phyloP scores from a whole-genome alignment of 2,888 invertebrate genomes.

The Drosophila neoperkinsi region DNA sequence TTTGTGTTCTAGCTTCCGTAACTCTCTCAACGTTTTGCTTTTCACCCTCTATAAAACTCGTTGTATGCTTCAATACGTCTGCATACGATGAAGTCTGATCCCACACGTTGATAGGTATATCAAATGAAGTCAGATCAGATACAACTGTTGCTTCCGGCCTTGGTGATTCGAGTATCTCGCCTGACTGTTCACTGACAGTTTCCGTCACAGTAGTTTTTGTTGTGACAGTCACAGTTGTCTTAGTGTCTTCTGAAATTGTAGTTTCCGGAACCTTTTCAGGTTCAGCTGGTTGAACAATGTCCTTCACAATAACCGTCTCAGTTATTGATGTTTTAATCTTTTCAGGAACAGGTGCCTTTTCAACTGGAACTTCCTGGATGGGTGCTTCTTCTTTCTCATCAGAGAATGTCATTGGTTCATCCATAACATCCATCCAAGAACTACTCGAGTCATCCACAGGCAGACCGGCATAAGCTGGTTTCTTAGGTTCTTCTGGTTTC shows the following conservation, averaged over 20 bases:
- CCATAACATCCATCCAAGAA: constrained; percentile 81
- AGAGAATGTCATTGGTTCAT: constrained; percentile 77
- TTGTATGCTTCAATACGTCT: constrained; percentile 64
- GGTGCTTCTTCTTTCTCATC: constrained; percentile 50
- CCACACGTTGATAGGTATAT: constrained; percentile 32
- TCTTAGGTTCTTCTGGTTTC: constrained; percentile 58
- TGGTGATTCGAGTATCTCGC: background rate
- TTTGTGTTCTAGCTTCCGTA: background rate
- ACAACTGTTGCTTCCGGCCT: background rate
- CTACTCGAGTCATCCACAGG: constrained; percentile 68
- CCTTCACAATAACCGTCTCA: constrained; percentile 2
- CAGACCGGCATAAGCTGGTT: constrained; percentile 70
- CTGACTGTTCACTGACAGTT: constrained; percentile 4
- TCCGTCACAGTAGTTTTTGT: constrained; percentile 26
- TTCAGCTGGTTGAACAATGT: constrained; percentile 2
- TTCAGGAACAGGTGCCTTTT: background rate
- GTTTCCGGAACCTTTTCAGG: constrained; percentile 43
- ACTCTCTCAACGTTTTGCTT: constrained; percentile 52
- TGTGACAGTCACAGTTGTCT: constrained; percentile 23
- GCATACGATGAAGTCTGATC: constrained; percentile 61
- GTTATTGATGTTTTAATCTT: background rate
- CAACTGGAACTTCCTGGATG: background rate
- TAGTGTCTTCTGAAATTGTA: constrained; percentile 4
- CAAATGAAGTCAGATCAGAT: background rate
- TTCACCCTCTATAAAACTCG: constrained; percentile 61